These are phyloP conservation scores for Scaptomyza montana DNA, from an alignment of 1,140 invertebrate genomes.

Conservation along the genomic window DNA sequence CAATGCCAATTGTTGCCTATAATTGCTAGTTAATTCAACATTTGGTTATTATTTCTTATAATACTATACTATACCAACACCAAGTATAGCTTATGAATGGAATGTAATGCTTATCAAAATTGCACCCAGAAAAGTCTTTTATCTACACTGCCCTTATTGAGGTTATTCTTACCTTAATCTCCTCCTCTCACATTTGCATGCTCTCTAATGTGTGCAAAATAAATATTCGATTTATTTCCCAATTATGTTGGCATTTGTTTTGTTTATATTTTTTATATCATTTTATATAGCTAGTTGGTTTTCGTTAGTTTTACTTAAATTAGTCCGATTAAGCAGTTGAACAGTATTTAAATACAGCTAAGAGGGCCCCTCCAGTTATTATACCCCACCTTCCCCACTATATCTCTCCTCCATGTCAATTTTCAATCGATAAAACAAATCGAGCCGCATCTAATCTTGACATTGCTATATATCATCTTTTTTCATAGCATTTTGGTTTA, in stretches of 20 bases:
- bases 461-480: slow-evolving; percentile 77
- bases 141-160: slow-evolving; percentile 5
- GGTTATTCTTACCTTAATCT: background rate
- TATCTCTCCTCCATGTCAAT: slow-evolving; percentile 24
- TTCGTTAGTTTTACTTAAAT: slow-evolving; percentile 2
- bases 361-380: background rate
- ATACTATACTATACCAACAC: background rate
- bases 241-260: background rate
- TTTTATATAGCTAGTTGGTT: slow-evolving; percentile 13
- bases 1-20: slow-evolving; percentile 21
- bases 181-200: slow-evolving; percentile 24
- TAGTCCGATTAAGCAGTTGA: slow-evolving; percentile 13
- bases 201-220: slow-evolving; percentile 29
- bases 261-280: background rate
- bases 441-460: slow-evolving; percentile 63
- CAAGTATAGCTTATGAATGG: too few species aligned
- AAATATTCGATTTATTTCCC: slow-evolving; percentile 17
- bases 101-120: slow-evolving; percentile 40
- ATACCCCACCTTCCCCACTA: background rate
- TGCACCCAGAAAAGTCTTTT: slow-evolving; percentile 16
- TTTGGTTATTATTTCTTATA: slow-evolving; percentile 15
- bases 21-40: slow-evolving; percentile 21
- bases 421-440: slow-evolving; percentile 41
- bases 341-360: slow-evolving; percentile 17
- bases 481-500: slow-evolving; percentile 83